Conservation (phyloP, 2,797 vertebrate genomes). For the Etheostoma nigrum region DNA sequence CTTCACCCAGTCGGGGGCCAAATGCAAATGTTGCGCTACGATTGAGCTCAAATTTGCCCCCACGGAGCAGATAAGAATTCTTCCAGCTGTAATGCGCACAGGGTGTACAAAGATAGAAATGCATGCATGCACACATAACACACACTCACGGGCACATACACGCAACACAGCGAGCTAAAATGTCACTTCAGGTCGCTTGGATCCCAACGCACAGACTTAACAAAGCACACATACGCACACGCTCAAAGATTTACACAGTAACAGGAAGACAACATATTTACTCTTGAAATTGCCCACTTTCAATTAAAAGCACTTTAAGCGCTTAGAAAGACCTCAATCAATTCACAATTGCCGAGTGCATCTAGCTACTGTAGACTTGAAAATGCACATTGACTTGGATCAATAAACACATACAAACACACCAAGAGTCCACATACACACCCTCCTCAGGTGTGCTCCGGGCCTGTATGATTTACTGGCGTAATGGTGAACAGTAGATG, state of each 20-base stretch:
- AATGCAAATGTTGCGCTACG: conserved; percentile 53
- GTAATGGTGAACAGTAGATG: conserved; percentile 27
- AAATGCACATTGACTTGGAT: conserved; percentile 45
- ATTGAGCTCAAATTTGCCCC: conserved; percentile 30
- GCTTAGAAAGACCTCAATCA: conserved; percentile 53
- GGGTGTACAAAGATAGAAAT: conserved; percentile 22
- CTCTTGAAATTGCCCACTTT: conserved; percentile 45
- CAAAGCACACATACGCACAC: background rate
- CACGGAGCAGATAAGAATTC: conserved; percentile 6
- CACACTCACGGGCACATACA: background rate
- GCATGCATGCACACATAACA: conserved; percentile 7
- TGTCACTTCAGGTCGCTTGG: background rate
- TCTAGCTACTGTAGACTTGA: conserved; percentile 58
- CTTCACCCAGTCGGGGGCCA: conserved; percentile 44
- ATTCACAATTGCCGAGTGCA: conserved; percentile 64
- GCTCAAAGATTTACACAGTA: background rate
- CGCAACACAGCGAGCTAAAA: conserved; percentile 14
- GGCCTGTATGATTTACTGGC: conserved; percentile 45
- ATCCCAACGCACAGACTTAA: background rate
- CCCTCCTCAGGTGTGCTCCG: conserved; percentile 24
- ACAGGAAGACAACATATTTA: conserved; percentile 22
- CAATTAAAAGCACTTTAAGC: conserved; percentile 56
- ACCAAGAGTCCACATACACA: background rate
- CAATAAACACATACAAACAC: conserved; percentile 50
- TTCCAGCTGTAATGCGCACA: conserved; percentile 22